Base-by-base conservation (phyloP, 2,113 vertebrate genomes). In the Alligator sinensis region DNA sequence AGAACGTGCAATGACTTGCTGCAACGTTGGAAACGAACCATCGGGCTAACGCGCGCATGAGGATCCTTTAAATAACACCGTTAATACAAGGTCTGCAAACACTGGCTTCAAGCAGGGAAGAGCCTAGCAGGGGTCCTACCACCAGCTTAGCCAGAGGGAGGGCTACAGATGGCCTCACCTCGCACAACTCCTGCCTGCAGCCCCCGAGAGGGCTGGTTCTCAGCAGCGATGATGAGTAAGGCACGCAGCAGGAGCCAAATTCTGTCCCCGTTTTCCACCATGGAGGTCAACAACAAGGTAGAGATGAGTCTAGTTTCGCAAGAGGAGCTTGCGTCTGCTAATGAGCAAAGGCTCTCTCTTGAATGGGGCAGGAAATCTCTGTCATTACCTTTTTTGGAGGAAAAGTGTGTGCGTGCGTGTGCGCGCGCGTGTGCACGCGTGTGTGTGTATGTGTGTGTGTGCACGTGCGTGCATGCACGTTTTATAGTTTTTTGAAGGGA, bases 1-100 rank as follows among this genome's bases (percentile, higher is more conserved):
- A 17, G 54, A 84, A 95, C 88, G 17, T 90, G 28, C 22, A 24
- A 57, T 63, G 87, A 82, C 87, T 79, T 94, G 77, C 63, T 88
- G 18, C 47, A 78, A 38, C 60, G 74, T 25, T 90, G 66, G 54
- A 96, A 92, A 80, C 7, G 47, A 8, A 47, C 22, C 34, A 70
- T 11, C 6, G 66, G 21, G n/a, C 10, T 5, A 70, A 4, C 17
- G n/a, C 17, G n/a, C 9, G 11, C n/a, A 19, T 25, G 13, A 14
- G 30, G 34, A 47, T 19, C 47, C 21, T 24, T 22, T 47, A 74
- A 14, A 21, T 38, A 74, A 74, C 38, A 22, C 21, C 70, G 9
- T 4, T 47, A 72, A 38, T 11, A 22, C 19, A 22, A 72, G 70
- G 19, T 24, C 22, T 47, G 21, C 70, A 74, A 24, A 25, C 34